Conservation (phyloP, 2,113 vertebrate species). For the Phylloscopus whistleri region DNA sequence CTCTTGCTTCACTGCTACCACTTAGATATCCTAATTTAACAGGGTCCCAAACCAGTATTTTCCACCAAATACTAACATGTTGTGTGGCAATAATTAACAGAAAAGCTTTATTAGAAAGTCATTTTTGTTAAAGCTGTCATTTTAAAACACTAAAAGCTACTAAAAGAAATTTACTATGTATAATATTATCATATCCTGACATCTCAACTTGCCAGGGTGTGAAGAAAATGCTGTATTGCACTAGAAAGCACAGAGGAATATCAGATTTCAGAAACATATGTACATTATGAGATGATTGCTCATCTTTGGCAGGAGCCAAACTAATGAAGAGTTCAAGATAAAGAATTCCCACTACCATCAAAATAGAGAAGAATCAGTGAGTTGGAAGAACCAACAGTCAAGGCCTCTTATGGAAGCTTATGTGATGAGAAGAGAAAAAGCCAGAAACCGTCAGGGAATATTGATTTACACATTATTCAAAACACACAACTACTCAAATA, state of each 20-base stretch:
- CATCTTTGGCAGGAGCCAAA: neutral
- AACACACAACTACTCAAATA: neutral
- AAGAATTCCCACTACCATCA: neutral
- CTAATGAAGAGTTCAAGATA: neutral
- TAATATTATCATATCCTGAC: neutral
- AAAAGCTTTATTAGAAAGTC: neutral
- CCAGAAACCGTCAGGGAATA: neutral
- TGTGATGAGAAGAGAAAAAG: neutral
- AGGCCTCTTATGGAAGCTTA: neutral
- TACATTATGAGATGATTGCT: neutral
- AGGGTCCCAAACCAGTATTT: neutral
- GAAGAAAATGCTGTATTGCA: neutral
- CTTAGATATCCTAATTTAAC: neutral
- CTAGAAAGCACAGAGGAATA: neutral
- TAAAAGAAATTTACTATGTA: neutral
- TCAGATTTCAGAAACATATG: neutral
- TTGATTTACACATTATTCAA: neutral
- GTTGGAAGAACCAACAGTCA: neutral
- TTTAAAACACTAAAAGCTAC: neutral
- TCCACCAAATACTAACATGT: neutral
- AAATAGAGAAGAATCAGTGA: neutral
- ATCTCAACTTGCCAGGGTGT: neutral
- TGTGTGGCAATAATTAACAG: neutral
- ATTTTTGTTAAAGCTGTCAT: neutral
- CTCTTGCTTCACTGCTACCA: neutral